These are phyloP conservation scores for Esox lucius DNA, from an alignment of 2,797 vertebrate species.

Conservation along the genomic window DNA sequence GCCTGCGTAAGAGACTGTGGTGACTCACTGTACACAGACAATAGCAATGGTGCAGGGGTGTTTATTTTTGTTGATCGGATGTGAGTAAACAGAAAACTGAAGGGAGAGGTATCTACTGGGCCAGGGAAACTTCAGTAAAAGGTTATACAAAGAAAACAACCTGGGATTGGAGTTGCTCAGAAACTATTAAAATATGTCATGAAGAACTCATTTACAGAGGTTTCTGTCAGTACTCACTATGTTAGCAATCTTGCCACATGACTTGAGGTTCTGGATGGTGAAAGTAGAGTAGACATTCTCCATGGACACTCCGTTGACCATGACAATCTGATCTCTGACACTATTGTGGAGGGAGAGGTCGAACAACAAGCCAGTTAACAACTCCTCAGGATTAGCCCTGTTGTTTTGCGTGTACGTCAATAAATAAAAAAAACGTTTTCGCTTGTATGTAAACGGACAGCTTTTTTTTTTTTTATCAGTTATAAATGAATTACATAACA, in stretches of 20 bases:
- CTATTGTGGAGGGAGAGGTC: slow-evolving; percentile 61
- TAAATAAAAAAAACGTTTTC: too few relatives aligned
- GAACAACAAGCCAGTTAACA: not conserved
- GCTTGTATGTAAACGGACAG: not conserved
- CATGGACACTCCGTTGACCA: slow-evolving; percentile 95
- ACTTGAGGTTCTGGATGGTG: slow-evolving; percentile 90
- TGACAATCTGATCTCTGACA: slow-evolving; percentile 88
- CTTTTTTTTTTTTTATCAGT: too few relatives aligned
- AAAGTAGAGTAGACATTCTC: slow-evolving; percentile 83
- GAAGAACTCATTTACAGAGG: not conserved
- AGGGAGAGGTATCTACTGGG: too few relatives aligned
- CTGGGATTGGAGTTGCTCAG: too few relatives aligned
- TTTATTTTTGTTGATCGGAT: too few relatives aligned
- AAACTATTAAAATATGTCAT: not conserved
- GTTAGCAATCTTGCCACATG: slow-evolving; percentile 82
- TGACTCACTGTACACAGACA: too few relatives aligned
- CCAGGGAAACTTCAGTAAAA: too few relatives aligned
- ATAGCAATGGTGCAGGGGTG: too few relatives aligned
- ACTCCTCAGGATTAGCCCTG: not conserved
- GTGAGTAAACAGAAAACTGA: too few relatives aligned
- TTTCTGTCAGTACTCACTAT: slow-evolving; percentile 77
- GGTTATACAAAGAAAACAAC: too few relatives aligned
- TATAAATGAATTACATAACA: too few relatives aligned
- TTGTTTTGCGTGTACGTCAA: slow-evolving; percentile 12
- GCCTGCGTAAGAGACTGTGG: too few relatives aligned